Conservation (phyloP, 2,888 invertebrate genomes). For the Clistopyga incitator region DNA sequence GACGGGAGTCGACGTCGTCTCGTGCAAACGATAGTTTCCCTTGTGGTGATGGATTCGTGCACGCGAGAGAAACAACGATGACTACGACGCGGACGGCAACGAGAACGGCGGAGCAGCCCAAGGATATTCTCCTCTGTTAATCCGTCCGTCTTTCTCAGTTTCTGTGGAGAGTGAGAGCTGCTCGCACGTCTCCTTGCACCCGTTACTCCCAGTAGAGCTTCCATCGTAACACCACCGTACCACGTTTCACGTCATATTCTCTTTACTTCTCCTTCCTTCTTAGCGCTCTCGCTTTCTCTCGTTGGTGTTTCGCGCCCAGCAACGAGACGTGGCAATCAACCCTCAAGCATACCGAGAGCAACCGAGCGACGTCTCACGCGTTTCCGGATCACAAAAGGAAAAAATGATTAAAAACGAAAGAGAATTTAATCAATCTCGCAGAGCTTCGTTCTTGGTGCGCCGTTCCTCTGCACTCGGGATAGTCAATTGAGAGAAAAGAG, state of each 20-base stretch:
- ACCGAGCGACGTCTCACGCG: slow-evolving; percentile 67
- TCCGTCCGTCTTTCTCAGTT: slow-evolving; percentile 30
- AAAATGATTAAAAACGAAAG: slow-evolving; percentile 18
- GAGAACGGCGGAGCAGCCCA: slow-evolving; percentile 32
- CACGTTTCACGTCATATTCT: slow-evolving; percentile 50
- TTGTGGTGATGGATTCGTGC: slow-evolving; percentile 65
- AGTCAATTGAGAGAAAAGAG: slow-evolving; percentile 22
- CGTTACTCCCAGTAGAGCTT: slow-evolving; percentile 18
- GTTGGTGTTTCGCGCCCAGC: slow-evolving; percentile 48
- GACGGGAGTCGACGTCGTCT: slow-evolving; percentile 48
- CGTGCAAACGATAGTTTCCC: slow-evolving; percentile 69
- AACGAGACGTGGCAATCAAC: slow-evolving; percentile 70
- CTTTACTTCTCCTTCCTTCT: slow-evolving; percentile 21
- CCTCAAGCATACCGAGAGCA: slow-evolving; percentile 59
- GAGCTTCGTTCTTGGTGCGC: slow-evolving; percentile 20
- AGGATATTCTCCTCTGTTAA: slow-evolving; percentile 50
- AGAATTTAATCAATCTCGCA: slow-evolving; percentile 64
- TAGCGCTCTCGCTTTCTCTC: slow-evolving; percentile 25
- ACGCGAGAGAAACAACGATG: slow-evolving; percentile 63
- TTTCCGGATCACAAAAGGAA: slow-evolving; percentile 62
- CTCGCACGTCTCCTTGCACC: slow-evolving; percentile 28
- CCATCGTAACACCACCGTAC: slow-evolving; percentile 17
- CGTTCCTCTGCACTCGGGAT: slow-evolving; percentile 5
- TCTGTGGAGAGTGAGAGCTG: slow-evolving; percentile 23
- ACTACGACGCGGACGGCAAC: slow-evolving; percentile 14